phyloP scores from a whole-genome alignment of 1,140 invertebrate species.

The Apis laboriosa region DNA sequence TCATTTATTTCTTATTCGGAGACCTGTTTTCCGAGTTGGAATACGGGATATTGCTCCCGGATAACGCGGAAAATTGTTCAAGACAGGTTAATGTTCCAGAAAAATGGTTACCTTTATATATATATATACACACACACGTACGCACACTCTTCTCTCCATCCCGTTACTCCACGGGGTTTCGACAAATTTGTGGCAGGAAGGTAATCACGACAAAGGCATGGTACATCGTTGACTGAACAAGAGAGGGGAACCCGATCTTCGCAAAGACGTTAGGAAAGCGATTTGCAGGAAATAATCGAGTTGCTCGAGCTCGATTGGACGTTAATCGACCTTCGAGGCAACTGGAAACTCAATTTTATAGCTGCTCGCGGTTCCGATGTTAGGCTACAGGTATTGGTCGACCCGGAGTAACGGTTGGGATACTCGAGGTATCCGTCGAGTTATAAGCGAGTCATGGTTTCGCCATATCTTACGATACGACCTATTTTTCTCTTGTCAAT shows the following conservation, averaged over 20 bases:
- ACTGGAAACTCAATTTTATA: constrained; percentile 66
- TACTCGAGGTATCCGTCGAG: not conserved
- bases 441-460: not conserved
- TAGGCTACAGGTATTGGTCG: constrained; percentile 20
- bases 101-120: constrained; percentile 3
- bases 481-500: too few species aligned
- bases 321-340: constrained; percentile 64
- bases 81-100: constrained; percentile 12
- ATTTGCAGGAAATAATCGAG: constrained; percentile 67
- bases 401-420: constrained; percentile 37
- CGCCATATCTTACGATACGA: not conserved
- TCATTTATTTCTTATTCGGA: constrained; percentile 14
- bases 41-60: not conserved
- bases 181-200: constrained; percentile 26
- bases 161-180: constrained; percentile 5
- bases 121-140: too few species aligned
- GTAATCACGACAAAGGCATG: constrained; percentile 20
- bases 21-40: not conserved
- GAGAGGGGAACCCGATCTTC: constrained; percentile 21
- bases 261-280: constrained; percentile 59
- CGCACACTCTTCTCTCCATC: too few species aligned
- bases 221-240: not conserved
- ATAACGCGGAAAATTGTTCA: constrained; percentile 7
- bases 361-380: constrained; percentile 28
- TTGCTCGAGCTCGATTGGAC: constrained; percentile 62